A percentile compares a stretch with the other conserved stretches of the same genome.
phyloP scores from a whole-genome alignment of 2,888 invertebrate genomes.

The Tanytarsus gracilentus region DNA sequence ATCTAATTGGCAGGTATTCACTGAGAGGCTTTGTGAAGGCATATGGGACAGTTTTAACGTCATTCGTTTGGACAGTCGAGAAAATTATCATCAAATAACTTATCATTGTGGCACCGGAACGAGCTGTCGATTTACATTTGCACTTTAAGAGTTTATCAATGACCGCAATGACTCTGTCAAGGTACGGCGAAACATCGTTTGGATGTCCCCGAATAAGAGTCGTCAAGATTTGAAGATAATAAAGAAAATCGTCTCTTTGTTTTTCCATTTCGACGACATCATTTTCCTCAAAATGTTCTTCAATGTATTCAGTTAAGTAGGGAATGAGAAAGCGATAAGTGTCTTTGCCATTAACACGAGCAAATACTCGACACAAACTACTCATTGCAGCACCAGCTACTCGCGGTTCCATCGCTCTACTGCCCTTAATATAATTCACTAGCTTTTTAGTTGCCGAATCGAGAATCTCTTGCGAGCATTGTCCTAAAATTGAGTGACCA shows the following conservation, averaged over 20 bases:
- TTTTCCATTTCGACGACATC: slow-evolving; percentile 67
- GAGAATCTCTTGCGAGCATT: slow-evolving; percentile 56
- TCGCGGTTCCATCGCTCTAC: slow-evolving; percentile 70
- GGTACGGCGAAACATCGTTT: slow-evolving; percentile 53
- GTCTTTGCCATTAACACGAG: slow-evolving; percentile 56
- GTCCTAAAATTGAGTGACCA: slow-evolving; percentile 58
- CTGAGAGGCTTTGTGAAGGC: slow-evolving; percentile 55
- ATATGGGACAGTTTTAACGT: slow-evolving; percentile 52
- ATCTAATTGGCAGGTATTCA: slow-evolving; percentile 61
- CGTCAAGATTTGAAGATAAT: slow-evolving; percentile 64
- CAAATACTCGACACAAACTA: slow-evolving; percentile 57
- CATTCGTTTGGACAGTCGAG: slow-evolving; percentile 52
- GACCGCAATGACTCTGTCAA: slow-evolving; percentile 55
- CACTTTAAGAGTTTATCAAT: slow-evolving; percentile 61
- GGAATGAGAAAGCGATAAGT: slow-evolving; percentile 66
- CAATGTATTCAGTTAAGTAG: slow-evolving; percentile 57
- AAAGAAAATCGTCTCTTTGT: slow-evolving; percentile 67
- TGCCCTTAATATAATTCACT: slow-evolving; percentile 56
- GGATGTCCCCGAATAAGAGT: slow-evolving; percentile 62
- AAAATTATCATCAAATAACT: slow-evolving; percentile 51
- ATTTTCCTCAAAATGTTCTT: slow-evolving; percentile 51
- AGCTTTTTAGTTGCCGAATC: slow-evolving; percentile 64
- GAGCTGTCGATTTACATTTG: slow-evolving; percentile 56
- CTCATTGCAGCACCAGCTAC: slow-evolving; percentile 76
- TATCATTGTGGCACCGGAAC: slow-evolving; percentile 54